phyloP scores from a whole-genome alignment of 2,113 vertebrate species.

The Chrysemys picta region DNA sequence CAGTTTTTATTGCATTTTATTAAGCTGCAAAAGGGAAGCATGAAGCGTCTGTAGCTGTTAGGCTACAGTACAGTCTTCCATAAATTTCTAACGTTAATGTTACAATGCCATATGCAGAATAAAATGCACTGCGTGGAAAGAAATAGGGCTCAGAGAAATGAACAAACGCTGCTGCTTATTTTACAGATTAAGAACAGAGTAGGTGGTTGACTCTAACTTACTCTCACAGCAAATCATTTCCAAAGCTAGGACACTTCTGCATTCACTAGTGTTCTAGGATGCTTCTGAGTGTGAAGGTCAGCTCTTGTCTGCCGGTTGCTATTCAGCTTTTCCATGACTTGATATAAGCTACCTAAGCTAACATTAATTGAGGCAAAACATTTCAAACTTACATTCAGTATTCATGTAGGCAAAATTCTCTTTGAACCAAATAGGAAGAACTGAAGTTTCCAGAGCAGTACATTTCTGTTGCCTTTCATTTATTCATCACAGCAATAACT shows the following conservation, averaged over 20 bases:
- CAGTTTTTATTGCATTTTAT: slow-evolving; percentile 64
- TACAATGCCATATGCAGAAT: slow-evolving; percentile 70
- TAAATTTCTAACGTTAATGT: slow-evolving; percentile 44
- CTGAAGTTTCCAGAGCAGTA: background rate
- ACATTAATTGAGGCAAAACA: slow-evolving; percentile 12
- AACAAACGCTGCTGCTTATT: slow-evolving; percentile 53
- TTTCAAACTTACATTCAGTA: background rate
- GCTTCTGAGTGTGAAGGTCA: slow-evolving; percentile 21
- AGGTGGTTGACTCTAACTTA: slow-evolving; percentile 10
- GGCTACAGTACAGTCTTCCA: slow-evolving; percentile 69
- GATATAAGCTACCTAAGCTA: slow-evolving; percentile 4
- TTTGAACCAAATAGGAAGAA: background rate
- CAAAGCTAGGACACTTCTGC: slow-evolving; percentile 38
- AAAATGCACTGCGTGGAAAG: slow-evolving; percentile 63
- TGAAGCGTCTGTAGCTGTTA: slow-evolving; percentile 52
- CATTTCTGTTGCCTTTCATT: slow-evolving; percentile 47
- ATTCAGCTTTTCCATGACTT: background rate
- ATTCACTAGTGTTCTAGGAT: slow-evolving; percentile 28
- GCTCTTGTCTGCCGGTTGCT: background rate
- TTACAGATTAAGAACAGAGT: slow-evolving; percentile 19
- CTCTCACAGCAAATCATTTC: slow-evolving; percentile 10
- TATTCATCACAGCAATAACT: slow-evolving; percentile 58
- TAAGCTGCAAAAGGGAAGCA: slow-evolving; percentile 71
- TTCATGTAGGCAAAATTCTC: slow-evolving; percentile 1
- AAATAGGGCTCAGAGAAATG: slow-evolving; percentile 56